phyloP scores from a whole-genome alignment of 2,113 vertebrate species.

The Myrmecobius fasciatus region DNA sequence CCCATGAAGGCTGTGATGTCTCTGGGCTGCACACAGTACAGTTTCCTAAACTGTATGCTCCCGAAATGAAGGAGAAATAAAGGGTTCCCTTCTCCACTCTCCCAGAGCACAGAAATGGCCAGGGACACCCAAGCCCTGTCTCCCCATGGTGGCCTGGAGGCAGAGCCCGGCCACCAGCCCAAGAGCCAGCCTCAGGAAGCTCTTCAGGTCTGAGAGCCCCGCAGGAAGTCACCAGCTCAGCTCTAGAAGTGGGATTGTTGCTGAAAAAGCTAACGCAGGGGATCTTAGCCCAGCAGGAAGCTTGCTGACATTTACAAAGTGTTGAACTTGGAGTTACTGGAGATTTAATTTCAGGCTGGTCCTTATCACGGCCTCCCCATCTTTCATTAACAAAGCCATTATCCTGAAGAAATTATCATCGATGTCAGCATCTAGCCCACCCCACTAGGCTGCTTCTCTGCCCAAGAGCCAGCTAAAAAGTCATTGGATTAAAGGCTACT shows the following conservation, averaged over 20 bases:
- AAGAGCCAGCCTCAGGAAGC: background rate
- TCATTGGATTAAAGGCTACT: background rate
- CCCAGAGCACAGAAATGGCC: no score
- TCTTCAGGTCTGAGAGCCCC: conserved; percentile 1
- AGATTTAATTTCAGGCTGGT: conserved; percentile 28
- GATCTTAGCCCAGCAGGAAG: conserved; percentile 13
- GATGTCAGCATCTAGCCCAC: background rate
- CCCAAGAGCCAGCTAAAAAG: background rate
- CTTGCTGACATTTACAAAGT: background rate
- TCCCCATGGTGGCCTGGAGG: no score
- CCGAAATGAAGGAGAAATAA: no score
- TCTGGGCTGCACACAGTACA: no score
- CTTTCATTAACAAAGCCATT: conserved; percentile 10
- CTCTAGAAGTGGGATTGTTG: background rate
- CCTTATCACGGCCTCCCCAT: conserved; percentile 19
- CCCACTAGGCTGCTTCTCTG: background rate
- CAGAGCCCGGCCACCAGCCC: background rate
- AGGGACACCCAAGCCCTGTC: background rate
- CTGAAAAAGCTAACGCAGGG: background rate
- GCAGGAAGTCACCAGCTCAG: background rate
- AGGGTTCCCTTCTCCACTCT: no score
- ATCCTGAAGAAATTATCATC: background rate
- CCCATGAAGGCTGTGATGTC: no score
- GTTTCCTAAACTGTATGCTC: no score
- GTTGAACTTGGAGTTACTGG: conserved; percentile 46